Evolutionary conservation across 1,140 invertebrate species (phyloP).

Genomic region (Cyclargus thomasi): DNA sequence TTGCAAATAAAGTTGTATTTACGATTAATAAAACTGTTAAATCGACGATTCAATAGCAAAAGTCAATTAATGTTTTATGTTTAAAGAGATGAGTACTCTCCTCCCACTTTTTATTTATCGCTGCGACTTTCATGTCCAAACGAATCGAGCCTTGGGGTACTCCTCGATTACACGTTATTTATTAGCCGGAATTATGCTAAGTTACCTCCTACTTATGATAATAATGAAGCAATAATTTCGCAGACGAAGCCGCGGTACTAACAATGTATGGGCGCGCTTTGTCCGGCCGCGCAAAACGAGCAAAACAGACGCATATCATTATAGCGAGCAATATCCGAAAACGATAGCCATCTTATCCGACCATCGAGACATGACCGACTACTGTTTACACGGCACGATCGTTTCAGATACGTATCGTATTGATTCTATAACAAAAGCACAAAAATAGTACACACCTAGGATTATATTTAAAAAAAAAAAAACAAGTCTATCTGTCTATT

Average conservation of each 20-base stretch:
- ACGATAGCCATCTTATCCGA: constrained; percentile 70
- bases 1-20: too few relatives aligned
- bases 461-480: neutral
- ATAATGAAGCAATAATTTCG: constrained; percentile 3
- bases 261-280: constrained; percentile 33
- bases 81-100: neutral
- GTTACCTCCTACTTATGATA: neutral
- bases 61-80: too few relatives aligned
- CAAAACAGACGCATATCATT: constrained; percentile 65
- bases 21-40: too few relatives aligned
- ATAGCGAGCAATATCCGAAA: constrained; percentile 71
- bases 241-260: constrained; percentile 6
- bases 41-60: too few relatives aligned
- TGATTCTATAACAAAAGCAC: neutral
- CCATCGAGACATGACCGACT: constrained; percentile 52
- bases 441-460: neutral
- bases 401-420: constrained; percentile 33
- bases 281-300: constrained; percentile 43
- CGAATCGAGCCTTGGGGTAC: neutral
- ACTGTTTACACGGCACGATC: constrained; percentile 48
- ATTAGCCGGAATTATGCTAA: constrained; percentile 1
- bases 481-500: too few relatives aligned
- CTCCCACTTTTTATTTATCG: neutral
- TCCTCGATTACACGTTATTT: neutral
- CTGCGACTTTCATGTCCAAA: neutral